Evolutionary conservation across 2,888 invertebrate species (phyloP), one percentile per base, ranked within the genome.

Genomic region (Stictocephala bisonia): DNA sequence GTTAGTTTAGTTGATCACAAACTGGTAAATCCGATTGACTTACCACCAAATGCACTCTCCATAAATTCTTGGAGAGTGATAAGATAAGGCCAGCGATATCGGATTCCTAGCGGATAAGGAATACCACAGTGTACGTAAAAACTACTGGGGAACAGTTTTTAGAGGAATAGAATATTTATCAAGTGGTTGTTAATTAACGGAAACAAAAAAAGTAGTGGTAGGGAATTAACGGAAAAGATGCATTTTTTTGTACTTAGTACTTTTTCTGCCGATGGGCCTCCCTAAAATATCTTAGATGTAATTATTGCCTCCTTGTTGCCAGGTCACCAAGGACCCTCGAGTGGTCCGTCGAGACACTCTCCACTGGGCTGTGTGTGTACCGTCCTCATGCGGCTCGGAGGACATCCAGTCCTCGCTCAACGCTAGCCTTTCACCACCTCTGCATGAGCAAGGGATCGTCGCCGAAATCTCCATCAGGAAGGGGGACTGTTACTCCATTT

Each of bases 301-400:
- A 7, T 51, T 24, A n/a, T 51, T 24, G n/a, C 22, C 22, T 3
- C 24, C 53, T 51, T 51, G 2, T 51, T 22, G 11, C 2, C 48
- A 73, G 73, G 31, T 35, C 2, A 56, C 68, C 9, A 13, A 29
- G 13, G 68, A 68, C 41, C 31, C 64, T 15, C 41, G 53, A 7
- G 11, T 50, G 22, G 40, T 64, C n/a, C 35, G 67, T 9, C 1
- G 73, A 20, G 73, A 73, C 18, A 24, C 58, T 2, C 18, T 73
- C 1, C 58, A 58, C 58, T 73, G 73, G 73, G 58, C 56, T 3
- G 22, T 73, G 7, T 73, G 73, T 56, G 73, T 68, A 7, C 73
- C 73, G 13, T 56, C 68, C 22, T 68, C 68, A 3, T 73, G 73
- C 24, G 18, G 44, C 7, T 44, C 53, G n/a, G 56, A 41, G 27